These are phyloP conservation scores for Drosophila cognata DNA, from an alignment of 2,888 invertebrate genomes.

Conservation along the genomic window DNA sequence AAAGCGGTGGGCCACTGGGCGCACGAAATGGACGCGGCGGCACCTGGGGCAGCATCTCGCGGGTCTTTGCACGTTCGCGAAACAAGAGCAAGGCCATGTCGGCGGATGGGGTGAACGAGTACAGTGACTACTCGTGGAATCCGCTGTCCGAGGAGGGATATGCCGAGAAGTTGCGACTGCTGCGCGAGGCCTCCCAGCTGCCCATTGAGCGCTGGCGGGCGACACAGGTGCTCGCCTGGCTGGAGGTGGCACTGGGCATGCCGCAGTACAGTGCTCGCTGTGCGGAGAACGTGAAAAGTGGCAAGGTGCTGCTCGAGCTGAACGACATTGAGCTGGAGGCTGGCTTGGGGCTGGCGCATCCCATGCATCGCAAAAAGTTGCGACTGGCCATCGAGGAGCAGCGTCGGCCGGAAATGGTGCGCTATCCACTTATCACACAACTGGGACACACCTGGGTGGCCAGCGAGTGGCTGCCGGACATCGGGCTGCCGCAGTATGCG, in stretches of 20 bases:
- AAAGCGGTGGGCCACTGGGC: slow-evolving; percentile 84
- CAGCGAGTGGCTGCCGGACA: slow-evolving; percentile 95
- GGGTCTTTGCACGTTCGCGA: slow-evolving; percentile 94
- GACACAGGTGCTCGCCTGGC: slow-evolving; percentile 96
- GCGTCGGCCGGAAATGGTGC: slow-evolving; percentile 93
- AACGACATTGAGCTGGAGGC: slow-evolving; percentile 96
- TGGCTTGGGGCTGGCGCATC: slow-evolving; percentile 95
- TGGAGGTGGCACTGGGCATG: slow-evolving; percentile 97
- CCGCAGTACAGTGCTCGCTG: slow-evolving; percentile 95
- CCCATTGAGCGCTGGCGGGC: slow-evolving; percentile 97
- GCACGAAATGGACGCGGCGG: slow-evolving; percentile 89
- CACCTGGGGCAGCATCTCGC: slow-evolving; percentile 95
- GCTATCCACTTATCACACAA: slow-evolving; percentile 94
- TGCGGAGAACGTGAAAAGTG: slow-evolving; percentile 97
- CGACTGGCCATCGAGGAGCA: slow-evolving; percentile 97
- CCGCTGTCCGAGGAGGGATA: slow-evolving; percentile 84
- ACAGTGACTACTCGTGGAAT: slow-evolving; percentile 84
- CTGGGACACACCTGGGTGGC: slow-evolving; percentile 97
- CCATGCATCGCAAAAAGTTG: slow-evolving; percentile 96
- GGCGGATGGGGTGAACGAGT: slow-evolving; percentile 86
- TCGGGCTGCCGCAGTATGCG: slow-evolving; percentile 95
- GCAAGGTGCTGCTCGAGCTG: slow-evolving; percentile 96
- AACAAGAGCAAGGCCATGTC: slow-evolving; percentile 90
- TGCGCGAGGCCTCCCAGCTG: slow-evolving; percentile 93
- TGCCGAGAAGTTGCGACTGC: slow-evolving; percentile 84